phyloP scores from a whole-genome alignment of 2,113 vertebrate genomes.

The Gopherus evgoodei region DNA sequence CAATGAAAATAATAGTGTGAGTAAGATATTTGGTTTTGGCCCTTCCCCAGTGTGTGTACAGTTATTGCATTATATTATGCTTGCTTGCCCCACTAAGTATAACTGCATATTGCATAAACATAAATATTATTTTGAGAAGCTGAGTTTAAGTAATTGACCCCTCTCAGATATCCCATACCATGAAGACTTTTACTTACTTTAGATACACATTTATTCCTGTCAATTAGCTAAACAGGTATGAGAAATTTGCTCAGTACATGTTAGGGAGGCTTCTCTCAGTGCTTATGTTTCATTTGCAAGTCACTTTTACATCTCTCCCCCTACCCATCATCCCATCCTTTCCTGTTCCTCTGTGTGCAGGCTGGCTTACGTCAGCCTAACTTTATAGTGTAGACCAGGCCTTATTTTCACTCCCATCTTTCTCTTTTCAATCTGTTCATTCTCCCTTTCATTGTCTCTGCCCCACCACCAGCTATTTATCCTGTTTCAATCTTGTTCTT shows the following conservation, averaged over 20 bases:
- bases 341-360: neutral
- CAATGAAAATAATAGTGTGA: fast-evolving
- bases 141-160: neutral
- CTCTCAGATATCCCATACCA: neutral
- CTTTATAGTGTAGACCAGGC: no score
- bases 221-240: neutral
- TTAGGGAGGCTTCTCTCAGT: neutral
- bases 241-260: neutral
- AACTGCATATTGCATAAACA: neutral
- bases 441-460: neutral
- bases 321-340: neutral
- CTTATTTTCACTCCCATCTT: neutral
- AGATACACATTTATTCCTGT: neutral
- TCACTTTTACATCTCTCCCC: neutral
- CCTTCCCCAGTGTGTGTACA: fast-evolving
- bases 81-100: neutral
- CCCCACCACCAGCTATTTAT: neutral
- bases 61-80: fast-evolving
- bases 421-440: neutral
- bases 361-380: neutral
- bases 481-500: neutral
- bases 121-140: neutral
- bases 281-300: neutral
- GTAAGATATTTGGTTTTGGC: neutral
- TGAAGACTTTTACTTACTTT: neutral